phyloP scores from a whole-genome alignment of 2,888 invertebrate species.

The Drosophila birchii region DNA sequence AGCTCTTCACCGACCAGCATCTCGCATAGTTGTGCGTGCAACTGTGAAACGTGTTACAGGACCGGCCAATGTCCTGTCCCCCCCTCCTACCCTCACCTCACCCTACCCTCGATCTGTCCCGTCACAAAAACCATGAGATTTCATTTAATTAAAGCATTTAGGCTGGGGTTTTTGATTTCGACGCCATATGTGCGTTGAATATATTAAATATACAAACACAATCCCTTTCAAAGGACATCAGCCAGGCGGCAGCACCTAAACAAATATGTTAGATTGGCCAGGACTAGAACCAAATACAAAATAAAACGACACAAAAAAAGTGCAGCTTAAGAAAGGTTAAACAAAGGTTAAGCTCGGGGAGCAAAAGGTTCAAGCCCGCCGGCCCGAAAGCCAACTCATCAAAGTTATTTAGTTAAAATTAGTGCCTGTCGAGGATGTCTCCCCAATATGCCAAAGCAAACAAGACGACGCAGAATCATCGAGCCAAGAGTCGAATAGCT shows the following conservation, averaged over 20 bases:
- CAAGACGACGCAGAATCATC: slow-evolving; percentile 49
- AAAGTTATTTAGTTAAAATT: slow-evolving; percentile 77
- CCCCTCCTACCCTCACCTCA: background rate
- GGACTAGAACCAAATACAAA: background rate
- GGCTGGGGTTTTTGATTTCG: slow-evolving; percentile 59
- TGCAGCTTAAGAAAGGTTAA: slow-evolving; percentile 63
- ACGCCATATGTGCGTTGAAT: slow-evolving; percentile 79
- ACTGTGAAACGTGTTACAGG: slow-evolving; percentile 68
- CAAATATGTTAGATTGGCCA: slow-evolving; percentile 26
- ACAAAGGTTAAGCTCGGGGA: slow-evolving; percentile 69
- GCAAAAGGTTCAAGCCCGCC: slow-evolving; percentile 36
- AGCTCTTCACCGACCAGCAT: slow-evolving; percentile 3
- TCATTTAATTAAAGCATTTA: slow-evolving; percentile 77
- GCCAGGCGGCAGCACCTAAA: slow-evolving; percentile 20
- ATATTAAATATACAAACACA: slow-evolving; percentile 71
- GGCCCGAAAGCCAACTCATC: slow-evolving; percentile 62
- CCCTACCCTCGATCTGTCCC: slow-evolving; percentile 18
- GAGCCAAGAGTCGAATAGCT: slow-evolving; percentile 33
- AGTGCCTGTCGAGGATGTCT: slow-evolving; percentile 76
- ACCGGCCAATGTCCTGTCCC: slow-evolving; percentile 66
- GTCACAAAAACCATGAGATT: slow-evolving; percentile 76
- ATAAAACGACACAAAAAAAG: slow-evolving; percentile 9
- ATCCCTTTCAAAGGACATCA: slow-evolving; percentile 43
- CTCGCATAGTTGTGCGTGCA: slow-evolving; percentile 75
- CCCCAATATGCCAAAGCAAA: slow-evolving; percentile 75